These are phyloP conservation scores for Labia minor DNA, from an alignment of 2,888 invertebrate species.

Conservation along the genomic window DNA sequence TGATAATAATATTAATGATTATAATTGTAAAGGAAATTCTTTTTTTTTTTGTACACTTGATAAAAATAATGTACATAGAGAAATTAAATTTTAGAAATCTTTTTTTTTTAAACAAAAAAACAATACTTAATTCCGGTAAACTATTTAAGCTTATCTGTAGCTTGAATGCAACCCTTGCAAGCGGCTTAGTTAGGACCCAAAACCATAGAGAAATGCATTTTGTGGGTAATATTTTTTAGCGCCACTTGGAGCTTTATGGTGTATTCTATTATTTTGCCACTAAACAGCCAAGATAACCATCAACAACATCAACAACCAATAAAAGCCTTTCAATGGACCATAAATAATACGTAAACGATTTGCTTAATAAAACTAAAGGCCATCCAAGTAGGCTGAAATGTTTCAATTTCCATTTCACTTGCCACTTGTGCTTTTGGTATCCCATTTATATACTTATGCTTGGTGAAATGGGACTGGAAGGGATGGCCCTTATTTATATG, in stretches of 20 bases:
- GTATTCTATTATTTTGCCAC: neutral
- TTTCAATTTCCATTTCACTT: too few species aligned
- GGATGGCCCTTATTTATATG: too few species aligned
- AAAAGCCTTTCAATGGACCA: too few species aligned
- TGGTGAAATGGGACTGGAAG: neutral
- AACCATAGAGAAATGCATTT: conserved; percentile 1
- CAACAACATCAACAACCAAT: too few species aligned
- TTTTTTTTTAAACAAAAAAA: too few species aligned
- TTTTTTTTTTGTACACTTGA: neutral
- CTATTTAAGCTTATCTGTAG: conserved; percentile 17
- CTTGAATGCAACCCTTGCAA: conserved; percentile 26
- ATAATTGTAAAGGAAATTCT: neutral
- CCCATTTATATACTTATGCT: neutral
- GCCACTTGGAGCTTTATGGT: neutral
- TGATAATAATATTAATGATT: too few species aligned
- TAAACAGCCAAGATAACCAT: too few species aligned
- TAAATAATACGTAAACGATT: too few species aligned
- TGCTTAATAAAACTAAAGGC: too few species aligned
- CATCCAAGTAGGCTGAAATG: too few species aligned
- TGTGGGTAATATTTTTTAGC: neutral
- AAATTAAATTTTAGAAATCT: conserved; percentile 8
- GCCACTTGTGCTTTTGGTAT: too few species aligned
- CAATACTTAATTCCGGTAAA: too few species aligned
- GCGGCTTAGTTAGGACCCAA: conserved; percentile 25
- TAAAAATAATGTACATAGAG: neutral